Evolutionary conservation across 2,113 vertebrate genomes (phyloP).

Genomic region (Gambusia holbrooki): DNA sequence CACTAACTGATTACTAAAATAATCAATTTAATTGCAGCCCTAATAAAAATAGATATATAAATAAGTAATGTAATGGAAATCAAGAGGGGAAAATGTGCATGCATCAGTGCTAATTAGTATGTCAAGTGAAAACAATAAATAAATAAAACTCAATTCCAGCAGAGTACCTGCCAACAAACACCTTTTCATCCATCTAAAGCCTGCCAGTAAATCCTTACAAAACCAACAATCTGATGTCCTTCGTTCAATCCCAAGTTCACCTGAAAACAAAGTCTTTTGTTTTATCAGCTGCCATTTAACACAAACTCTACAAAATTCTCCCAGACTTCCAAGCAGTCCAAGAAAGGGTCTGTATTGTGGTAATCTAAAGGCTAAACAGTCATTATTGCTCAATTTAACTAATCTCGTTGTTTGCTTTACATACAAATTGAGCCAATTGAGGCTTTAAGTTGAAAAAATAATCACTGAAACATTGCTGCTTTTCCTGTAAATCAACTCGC

Average conservation of each 20-base stretch:
- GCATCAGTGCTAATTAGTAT: no score
- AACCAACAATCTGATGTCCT: constrained; percentile 7
- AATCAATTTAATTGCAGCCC: no score
- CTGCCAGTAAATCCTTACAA: constrained; percentile 3
- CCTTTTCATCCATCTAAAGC: constrained; percentile 21
- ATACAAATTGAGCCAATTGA: constrained; percentile 18
- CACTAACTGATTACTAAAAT: no score
- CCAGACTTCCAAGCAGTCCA: background rate
- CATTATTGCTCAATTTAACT: constrained; percentile 18
- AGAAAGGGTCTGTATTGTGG: background rate
- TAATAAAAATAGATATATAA: no score
- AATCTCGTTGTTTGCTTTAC: constrained; percentile 12
- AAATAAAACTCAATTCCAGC: constrained; percentile 2
- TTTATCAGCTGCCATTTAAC: constrained; percentile 17
- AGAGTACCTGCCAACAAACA: background rate
- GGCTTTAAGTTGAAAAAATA: background rate
- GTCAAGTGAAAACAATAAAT: background rate
- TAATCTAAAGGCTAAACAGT: constrained; percentile 1
- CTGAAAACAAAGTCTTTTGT: background rate
- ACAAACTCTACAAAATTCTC: constrained; percentile 2
- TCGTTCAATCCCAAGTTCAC: background rate
- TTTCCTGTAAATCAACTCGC: constrained; percentile 21
- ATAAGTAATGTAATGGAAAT: no score
- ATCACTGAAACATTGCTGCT: constrained; percentile 3
- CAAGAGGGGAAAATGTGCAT: no score